A percentile compares a stretch with the other conserved stretches of the same genome.
Evolutionary conservation across 2,113 vertebrate species (phyloP).

Genomic region (Camelus dromedarius): DNA sequence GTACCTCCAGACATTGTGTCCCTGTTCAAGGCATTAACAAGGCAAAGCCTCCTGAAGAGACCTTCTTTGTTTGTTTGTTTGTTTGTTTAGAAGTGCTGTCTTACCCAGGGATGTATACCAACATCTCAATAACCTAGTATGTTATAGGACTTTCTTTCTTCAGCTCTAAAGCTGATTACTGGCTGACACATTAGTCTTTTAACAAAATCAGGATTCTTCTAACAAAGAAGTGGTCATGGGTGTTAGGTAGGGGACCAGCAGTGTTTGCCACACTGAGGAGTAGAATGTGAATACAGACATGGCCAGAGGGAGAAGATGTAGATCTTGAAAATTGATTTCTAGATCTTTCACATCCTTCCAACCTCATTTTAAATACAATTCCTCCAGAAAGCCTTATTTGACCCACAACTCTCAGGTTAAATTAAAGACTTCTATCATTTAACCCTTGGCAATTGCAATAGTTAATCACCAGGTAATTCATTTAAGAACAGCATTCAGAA

Average conservation of each 20-base stretch:
- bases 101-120: background rate
- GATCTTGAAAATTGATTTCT: background rate
- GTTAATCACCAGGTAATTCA: background rate
- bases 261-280: background rate
- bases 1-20: background rate
- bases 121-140: background rate
- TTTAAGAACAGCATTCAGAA: background rate
- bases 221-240: background rate
- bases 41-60: background rate
- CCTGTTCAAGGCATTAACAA: background rate
- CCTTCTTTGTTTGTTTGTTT: too few relatives aligned
- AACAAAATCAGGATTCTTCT: background rate
- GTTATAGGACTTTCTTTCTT: background rate
- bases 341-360: background rate
- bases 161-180: background rate
- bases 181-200: background rate
- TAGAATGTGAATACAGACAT: background rate
- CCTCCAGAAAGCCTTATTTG: background rate
- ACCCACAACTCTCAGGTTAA: background rate
- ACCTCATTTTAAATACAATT: background rate
- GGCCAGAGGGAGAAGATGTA: background rate
- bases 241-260: background rate
- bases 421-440: background rate
- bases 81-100: background rate
- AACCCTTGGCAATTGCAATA: background rate